A percentile compares a stretch with the other conserved stretches of the same genome.
Evolutionary conservation across 2,113 vertebrate species (phyloP).

Genomic region (Leptocoma aspasia): DNA sequence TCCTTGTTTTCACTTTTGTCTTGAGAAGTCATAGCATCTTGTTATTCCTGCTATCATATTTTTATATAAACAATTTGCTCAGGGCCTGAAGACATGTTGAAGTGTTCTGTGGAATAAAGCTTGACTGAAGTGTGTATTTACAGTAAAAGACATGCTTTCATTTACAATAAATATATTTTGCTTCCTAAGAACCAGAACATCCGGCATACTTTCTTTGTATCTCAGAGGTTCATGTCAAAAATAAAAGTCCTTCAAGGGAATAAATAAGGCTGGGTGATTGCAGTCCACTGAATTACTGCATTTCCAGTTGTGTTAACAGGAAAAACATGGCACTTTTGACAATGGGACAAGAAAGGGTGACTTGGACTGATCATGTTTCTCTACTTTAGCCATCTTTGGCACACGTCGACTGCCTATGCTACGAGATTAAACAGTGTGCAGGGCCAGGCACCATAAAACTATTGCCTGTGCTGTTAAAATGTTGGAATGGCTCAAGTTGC

Average conservation of each 20-base stretch:
- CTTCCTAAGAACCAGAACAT: not conserved
- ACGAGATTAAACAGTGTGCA: not conserved
- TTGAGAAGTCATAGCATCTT: not conserved
- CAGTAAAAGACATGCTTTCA: not conserved
- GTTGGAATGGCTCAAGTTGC: not conserved
- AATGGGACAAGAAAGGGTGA: not conserved
- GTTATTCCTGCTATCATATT: not conserved
- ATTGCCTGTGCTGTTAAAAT: not conserved
- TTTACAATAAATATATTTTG: not conserved
- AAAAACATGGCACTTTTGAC: not conserved
- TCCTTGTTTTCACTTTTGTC: not conserved
- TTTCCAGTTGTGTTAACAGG: not conserved
- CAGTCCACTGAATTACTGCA: accelerated
- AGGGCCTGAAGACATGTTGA: not conserved
- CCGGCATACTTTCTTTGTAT: not conserved
- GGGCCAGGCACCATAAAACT: not conserved
- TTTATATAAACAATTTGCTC: not conserved
- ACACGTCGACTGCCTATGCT: not conserved
- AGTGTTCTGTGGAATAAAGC: not conserved
- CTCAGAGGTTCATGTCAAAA: not conserved
- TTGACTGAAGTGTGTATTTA: not conserved
- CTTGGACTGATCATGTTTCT: not conserved
- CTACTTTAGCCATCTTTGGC: not conserved
- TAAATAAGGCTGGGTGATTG: not conserved
- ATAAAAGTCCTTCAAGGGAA: not conserved